A percentile compares a stretch with the other conserved stretches of the same genome.
Conservation (phyloP, 2,888 invertebrate genomes). For the Rhorus exstirpatorius region DNA sequence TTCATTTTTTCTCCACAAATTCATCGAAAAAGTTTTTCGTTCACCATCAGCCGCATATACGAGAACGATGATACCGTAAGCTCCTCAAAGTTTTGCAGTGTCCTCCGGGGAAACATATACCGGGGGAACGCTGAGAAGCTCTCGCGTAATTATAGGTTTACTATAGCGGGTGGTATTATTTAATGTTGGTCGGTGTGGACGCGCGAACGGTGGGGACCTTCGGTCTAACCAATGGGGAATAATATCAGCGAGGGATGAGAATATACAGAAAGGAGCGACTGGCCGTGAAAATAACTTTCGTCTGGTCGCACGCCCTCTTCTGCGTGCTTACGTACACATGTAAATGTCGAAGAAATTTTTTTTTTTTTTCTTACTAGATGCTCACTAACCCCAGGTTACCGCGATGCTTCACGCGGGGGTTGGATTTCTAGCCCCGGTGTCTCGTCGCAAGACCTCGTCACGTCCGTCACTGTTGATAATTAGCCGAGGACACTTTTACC, state of each 20-base stretch:
- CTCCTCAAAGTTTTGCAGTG: slow-evolving; percentile 50
- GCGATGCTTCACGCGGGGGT: not conserved
- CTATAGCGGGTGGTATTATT: slow-evolving; percentile 52
- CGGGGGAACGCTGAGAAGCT: slow-evolving; percentile 11
- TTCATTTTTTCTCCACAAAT: slow-evolving; percentile 8
- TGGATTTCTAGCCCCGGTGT: slow-evolving; percentile 14
- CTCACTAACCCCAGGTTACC: not conserved
- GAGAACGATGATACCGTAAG: slow-evolving; percentile 11
- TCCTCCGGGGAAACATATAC: slow-evolving; percentile 35
- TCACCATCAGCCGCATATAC: slow-evolving; percentile 11
- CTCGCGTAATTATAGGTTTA: slow-evolving; percentile 62
- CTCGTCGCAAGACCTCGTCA: slow-evolving; percentile 6
- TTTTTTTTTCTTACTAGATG: not conserved
- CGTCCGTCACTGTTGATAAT: slow-evolving; percentile 8
- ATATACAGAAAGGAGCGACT: slow-evolving; percentile 31
- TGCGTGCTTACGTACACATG: slow-evolving; percentile 13
- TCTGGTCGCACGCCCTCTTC: slow-evolving; percentile 41
- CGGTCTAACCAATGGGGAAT: slow-evolving; percentile 48
- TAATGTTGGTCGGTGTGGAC: slow-evolving; percentile 50
- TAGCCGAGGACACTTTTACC: not conserved
- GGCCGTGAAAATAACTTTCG: slow-evolving; percentile 52
- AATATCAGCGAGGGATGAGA: slow-evolving; percentile 44
- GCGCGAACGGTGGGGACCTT: slow-evolving; percentile 14
- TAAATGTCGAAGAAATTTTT: slow-evolving; percentile 27
- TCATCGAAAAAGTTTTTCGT: slow-evolving; percentile 38